A percentile compares a stretch with the other conserved stretches of the same genome.
These are phyloP conservation scores for Tenrec ecaudatus DNA, from an alignment of 2,113 vertebrate species.

Conservation along the genomic window DNA sequence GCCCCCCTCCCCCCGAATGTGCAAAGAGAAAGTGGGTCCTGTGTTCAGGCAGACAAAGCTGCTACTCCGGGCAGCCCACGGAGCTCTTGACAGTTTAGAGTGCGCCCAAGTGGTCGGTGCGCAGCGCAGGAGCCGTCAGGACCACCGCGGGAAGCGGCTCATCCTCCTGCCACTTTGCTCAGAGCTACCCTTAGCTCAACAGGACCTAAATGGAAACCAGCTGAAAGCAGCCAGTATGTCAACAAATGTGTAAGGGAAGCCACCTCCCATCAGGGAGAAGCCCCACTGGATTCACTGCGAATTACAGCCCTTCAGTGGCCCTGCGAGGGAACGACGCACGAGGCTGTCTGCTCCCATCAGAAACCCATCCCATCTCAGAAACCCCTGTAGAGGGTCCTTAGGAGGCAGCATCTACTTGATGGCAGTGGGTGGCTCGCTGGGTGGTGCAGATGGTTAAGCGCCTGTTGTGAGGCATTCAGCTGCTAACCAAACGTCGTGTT, in stretches of 20 bases:
- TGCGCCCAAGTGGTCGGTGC: constrained; percentile 73
- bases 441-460: background rate
- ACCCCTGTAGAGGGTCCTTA: background rate
- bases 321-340: too few relatives aligned
- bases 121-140: constrained; percentile 49
- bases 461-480: too few relatives aligned
- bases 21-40: constrained; percentile 55
- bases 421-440: background rate
- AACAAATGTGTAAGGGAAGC: too few relatives aligned
- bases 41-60: constrained; percentile 84
- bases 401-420: background rate
- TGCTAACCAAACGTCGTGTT: background rate
- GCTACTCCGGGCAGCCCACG: constrained; percentile 81
- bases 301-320: too few relatives aligned
- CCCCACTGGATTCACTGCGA: too few relatives aligned
- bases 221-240: too few relatives aligned
- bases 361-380: too few relatives aligned
- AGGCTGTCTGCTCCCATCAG: too few relatives aligned
- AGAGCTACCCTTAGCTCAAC: background rate
- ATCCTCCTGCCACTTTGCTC: constrained; percentile 58
- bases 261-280: too few relatives aligned
- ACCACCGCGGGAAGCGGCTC: constrained; percentile 67
- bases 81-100: constrained; percentile 86
- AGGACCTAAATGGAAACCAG: too few relatives aligned
- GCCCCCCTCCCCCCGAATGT: constrained; percentile 33